These are phyloP conservation scores for Fopius arisanus DNA, from an alignment of 1,140 invertebrate species.

Conservation along the genomic window DNA sequence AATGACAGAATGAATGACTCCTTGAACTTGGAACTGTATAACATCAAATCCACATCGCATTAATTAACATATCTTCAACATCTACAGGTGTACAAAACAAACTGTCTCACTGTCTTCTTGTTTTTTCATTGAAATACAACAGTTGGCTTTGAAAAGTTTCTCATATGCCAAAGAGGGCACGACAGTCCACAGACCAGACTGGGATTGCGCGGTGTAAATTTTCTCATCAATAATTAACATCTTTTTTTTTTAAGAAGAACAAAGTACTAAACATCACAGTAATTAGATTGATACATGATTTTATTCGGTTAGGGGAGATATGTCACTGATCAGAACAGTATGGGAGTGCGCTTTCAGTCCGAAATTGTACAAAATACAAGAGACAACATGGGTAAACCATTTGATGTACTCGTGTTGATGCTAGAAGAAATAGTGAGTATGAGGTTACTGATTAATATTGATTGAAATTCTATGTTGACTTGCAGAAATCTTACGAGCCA, in stretches of 20 bases:
- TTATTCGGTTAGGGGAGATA: background rate
- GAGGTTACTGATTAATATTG: slow-evolving; percentile 22
- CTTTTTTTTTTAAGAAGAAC: background rate
- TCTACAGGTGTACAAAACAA: no score
- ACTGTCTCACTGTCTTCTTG: no score
- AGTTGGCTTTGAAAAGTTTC: background rate
- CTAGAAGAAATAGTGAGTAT: slow-evolving; percentile 23
- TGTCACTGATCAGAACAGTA: slow-evolving; percentile 39
- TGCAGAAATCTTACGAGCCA: slow-evolving; percentile 72
- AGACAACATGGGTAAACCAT: slow-evolving; percentile 53
- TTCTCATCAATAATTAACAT: background rate
- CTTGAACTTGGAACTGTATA: no score
- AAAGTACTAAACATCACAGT: background rate
- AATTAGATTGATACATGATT: background rate
- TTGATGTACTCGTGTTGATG: slow-evolving; percentile 20
- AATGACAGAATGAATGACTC: no score
- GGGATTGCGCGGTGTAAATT: slow-evolving; percentile 12
- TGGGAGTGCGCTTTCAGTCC: slow-evolving; percentile 71
- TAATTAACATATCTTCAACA: no score
- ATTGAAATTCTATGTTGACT: slow-evolving; percentile 13
- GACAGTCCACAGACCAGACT: background rate
- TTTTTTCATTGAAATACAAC: no score
- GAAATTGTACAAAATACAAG: slow-evolving; percentile 72
- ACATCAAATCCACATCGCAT: no score
- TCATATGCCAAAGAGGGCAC: background rate